These are phyloP conservation scores for Goniozus legneri DNA, from an alignment of 1,140 invertebrate genomes.

Conservation along the genomic window DNA sequence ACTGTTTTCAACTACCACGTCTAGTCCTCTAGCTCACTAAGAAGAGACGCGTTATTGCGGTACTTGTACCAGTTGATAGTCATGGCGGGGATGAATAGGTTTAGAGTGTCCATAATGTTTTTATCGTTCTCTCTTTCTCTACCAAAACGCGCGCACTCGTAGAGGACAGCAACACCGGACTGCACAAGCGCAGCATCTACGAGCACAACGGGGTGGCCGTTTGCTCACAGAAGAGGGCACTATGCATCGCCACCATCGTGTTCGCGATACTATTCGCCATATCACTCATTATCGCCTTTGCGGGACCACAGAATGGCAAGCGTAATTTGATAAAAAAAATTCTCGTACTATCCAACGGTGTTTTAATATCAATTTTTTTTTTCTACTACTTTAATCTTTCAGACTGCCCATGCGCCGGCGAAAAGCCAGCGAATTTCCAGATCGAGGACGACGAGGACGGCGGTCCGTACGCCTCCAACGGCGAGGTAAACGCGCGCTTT, in stretches of 20 bases:
- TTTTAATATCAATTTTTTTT: background rate
- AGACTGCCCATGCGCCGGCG: slow-evolving; percentile 72
- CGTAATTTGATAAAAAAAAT: background rate
- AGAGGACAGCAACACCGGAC: slow-evolving; percentile 66
- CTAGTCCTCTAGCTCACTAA: too few species aligned
- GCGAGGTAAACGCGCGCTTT: slow-evolving; percentile 42
- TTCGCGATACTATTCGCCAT: slow-evolving; percentile 76
- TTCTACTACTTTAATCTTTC: slow-evolving; percentile 7
- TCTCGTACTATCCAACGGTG: background rate
- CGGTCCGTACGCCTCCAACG: slow-evolving; percentile 71
- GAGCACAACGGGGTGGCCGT: slow-evolving; percentile 75
- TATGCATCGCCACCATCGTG: slow-evolving; percentile 73
- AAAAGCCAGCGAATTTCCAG: slow-evolving; percentile 62
- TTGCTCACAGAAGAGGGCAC: slow-evolving; percentile 81
- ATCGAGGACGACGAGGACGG: slow-evolving; percentile 60
- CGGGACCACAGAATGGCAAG: slow-evolving; percentile 71
- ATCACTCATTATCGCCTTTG: slow-evolving; percentile 85
- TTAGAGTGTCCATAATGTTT: too few species aligned
- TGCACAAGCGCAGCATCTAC: slow-evolving; percentile 72
- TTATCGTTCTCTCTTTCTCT: slow-evolving; percentile 19
- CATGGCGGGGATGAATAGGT: too few species aligned
- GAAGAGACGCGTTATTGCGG: too few species aligned
- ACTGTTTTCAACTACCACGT: too few species aligned
- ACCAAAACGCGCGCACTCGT: slow-evolving; percentile 21
- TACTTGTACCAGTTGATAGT: too few species aligned